Percentiles rank a stretch among this genome's conserved stretches.
Conservation (phyloP, 2,797 vertebrate species). For the Schizopygopsis malacanthus region DNA sequence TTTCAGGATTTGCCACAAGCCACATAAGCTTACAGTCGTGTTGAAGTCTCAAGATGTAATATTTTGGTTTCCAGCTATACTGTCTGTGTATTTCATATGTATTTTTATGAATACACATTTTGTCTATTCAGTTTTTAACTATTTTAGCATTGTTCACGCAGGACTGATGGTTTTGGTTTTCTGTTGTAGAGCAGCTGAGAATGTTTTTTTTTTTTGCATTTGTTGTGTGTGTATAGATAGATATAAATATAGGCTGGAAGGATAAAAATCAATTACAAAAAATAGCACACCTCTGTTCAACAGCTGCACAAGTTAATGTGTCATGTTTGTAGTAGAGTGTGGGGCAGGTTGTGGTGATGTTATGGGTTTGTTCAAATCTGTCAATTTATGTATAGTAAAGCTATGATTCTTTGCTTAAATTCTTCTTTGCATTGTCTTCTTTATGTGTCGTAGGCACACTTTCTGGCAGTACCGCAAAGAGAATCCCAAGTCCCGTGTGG, state of each 20-base stretch:
- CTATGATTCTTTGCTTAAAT: not conserved
- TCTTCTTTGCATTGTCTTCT: not conserved
- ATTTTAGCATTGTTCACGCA: not conserved
- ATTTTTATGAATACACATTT: not conserved
- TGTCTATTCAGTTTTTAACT: not conserved
- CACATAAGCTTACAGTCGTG: not conserved
- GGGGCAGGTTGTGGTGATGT: not conserved
- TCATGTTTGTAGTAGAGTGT: too few species aligned
- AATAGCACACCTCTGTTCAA: too few species aligned
- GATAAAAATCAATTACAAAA: too few species aligned
- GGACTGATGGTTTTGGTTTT: not conserved
- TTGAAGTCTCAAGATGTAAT: not conserved
- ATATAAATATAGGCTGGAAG: too few species aligned
- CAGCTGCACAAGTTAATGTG: too few species aligned
- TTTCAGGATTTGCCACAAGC: constrained; percentile 5
- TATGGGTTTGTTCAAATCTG: not conserved
- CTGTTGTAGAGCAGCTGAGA: not conserved
- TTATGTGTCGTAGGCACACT: constrained; percentile 81
- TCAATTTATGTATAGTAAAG: not conserved
- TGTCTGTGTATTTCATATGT: not conserved
- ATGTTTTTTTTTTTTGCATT: not conserved
- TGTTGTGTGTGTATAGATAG: too few species aligned
- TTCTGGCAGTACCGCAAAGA: constrained; percentile 98
- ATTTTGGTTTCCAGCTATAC: not conserved
- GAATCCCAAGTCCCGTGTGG: constrained; percentile 88